Evolutionary conservation across 2,888 invertebrate genomes (phyloP), one percentile per base, ranked within the genome.

Genomic region (Amphipoea lucens): DNA sequence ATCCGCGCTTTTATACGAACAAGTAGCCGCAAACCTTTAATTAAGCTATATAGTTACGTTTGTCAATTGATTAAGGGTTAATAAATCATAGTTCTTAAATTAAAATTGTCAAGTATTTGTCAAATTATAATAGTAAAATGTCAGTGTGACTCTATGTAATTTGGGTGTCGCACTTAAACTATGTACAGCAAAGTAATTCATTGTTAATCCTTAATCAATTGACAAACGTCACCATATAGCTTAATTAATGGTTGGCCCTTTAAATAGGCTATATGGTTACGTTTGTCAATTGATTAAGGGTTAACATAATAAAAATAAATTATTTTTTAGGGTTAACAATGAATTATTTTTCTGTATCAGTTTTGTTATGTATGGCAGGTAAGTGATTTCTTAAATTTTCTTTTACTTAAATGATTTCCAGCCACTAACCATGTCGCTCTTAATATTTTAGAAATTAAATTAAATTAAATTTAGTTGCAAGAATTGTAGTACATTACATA

Each of bases 291-390:
- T 40, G 14, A 42, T 20, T 40, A n/a, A 42, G 14, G 6, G 14
- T 14, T 48, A 29, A 29, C 29, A 29, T 29, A 29, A 29, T 29
- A 29, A 29, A 29, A 29, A 29, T 29, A 29, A 29, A 29, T 29
- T 29, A 29, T 29, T 29, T 29, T 29, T 29, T 29, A 29, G 29
- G 29, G 29, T 29, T 29, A 29, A 60, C 17, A 60, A 82, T 82
- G 83, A 69, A 65, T 45, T 54, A 17, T 45, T 23, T 45, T 23
- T 5, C 57, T 42, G 11, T 29, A 17, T 45, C 6, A 5, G 42
- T 69, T 17, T 40, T 83, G 42, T 17, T 78, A 42, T 57, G 11
- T 60, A 23, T 51, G 9, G 14, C 40, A 57, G 60, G 78, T 82
- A 60, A 65, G 83, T 78, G 9, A 63, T 54, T 81, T 57, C 2